These are phyloP conservation scores for Tachypleus tridentatus DNA, from an alignment of 1,140 invertebrate species.

Conservation along the genomic window DNA sequence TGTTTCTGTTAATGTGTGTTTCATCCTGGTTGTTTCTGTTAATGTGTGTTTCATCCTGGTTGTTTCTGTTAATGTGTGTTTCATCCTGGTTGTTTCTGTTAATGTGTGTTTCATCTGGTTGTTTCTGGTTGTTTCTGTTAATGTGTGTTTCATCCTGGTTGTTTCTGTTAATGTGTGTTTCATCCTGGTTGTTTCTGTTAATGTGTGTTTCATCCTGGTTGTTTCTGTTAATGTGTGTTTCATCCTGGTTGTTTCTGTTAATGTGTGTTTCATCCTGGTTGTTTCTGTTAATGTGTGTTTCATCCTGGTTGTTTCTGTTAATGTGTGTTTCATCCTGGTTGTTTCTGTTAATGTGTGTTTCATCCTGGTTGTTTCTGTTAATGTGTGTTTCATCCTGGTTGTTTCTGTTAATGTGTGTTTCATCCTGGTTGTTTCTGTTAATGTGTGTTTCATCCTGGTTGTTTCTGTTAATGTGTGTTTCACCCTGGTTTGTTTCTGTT, in stretches of 20 bases:
- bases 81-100: background rate
- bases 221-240: background rate
- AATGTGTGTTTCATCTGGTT: no score
- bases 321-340: no score
- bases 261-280: no score
- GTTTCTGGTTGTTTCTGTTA: background rate
- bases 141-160: no score
- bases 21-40: background rate
- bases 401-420: background rate
- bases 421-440: background rate
- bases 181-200: background rate
- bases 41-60: no score
- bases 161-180: background rate
- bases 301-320: background rate
- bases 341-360: background rate
- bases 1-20: background rate
- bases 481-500: no score
- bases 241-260: background rate
- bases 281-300: background rate
- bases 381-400: no score
- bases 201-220: no score
- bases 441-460: no score
- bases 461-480: no score
- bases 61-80: background rate
- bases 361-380: background rate